Percentiles rank a stretch among this genome's conserved stretches.
phyloP scores from a whole-genome alignment of 2,888 invertebrate genomes.

The Phortica okadai region DNA sequence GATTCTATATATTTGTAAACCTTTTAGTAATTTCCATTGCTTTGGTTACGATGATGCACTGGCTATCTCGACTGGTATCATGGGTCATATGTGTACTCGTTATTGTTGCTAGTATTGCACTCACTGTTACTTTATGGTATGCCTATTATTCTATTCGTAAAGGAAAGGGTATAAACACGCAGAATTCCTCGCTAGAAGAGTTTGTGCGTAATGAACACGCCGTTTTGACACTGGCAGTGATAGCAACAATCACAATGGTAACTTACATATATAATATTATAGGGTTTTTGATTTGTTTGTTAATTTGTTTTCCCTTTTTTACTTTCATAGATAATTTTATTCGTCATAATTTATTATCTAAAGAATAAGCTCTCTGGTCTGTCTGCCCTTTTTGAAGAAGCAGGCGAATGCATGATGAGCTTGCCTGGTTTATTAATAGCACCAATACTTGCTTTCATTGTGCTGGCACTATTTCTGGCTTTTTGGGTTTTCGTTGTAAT shows the following conservation, averaged over 20 bases:
- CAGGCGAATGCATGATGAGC: conserved; percentile 89
- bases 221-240: conserved; percentile 88
- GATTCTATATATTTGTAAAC: neutral
- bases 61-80: conserved; percentile 88
- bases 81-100: conserved; percentile 92
- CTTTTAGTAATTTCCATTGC: conserved; percentile 87
- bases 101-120: conserved; percentile 84
- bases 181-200: conserved; percentile 81
- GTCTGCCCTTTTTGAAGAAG: conserved; percentile 91
- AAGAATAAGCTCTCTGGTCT: conserved; percentile 89
- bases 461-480: conserved; percentile 86
- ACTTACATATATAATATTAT: neutral
- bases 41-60: conserved; percentile 89
- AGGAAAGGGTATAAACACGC: conserved; percentile 58
- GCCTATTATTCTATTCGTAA: conserved; percentile 87
- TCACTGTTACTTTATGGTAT: conserved; percentile 91
- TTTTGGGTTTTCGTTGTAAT: conserved; percentile 93
- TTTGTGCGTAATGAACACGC: conserved; percentile 90
- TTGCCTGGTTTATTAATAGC: conserved; percentile 91
- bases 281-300: neutral
- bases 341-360: conserved; percentile 86
- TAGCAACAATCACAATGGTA: conserved; percentile 92
- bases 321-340: conserved; percentile 81
- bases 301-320: conserved; percentile 58
- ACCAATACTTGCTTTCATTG: conserved; percentile 88